Conservation (phyloP, 2,797 vertebrate species). For the Anniella stebbinsi region DNA sequence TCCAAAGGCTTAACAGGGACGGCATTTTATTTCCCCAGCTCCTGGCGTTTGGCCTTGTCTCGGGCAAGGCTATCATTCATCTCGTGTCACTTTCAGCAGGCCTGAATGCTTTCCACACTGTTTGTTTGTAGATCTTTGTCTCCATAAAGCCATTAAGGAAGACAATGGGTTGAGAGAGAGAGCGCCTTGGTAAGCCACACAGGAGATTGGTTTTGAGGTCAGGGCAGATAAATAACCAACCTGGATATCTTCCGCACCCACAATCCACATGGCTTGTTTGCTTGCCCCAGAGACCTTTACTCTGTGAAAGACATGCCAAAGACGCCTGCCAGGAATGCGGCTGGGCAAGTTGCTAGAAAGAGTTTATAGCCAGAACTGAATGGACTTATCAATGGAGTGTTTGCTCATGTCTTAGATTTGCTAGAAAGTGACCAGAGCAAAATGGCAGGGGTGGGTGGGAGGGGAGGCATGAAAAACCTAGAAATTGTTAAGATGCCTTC, state of each 20-base stretch:
- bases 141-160: conserved; percentile 50
- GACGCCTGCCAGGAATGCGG: conserved; percentile 31
- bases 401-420: not conserved
- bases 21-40: conserved; percentile 14
- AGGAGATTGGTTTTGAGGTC: conserved; percentile 50
- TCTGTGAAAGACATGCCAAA: not conserved
- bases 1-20: conserved; percentile 17
- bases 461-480: not conserved
- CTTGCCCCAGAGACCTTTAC: conserved; percentile 7
- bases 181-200: not conserved
- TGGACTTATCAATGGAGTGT: not conserved
- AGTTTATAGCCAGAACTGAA: conserved; percentile 1
- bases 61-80: conserved; percentile 42
- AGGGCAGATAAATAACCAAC: conserved; percentile 53
- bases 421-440: not conserved
- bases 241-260: conserved; percentile 19
- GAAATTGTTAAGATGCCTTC: not conserved
- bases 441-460: not conserved
- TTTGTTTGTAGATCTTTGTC: conserved; percentile 63
- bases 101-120: conserved; percentile 22
- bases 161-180: conserved; percentile 45
- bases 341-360: conserved; percentile 20
- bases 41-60: conserved; percentile 42
- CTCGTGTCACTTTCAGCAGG: conserved; percentile 17
- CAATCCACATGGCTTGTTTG: conserved; percentile 26